Conservation (phyloP, 2,113 vertebrate genomes). For the Apteryx mantelli region DNA sequence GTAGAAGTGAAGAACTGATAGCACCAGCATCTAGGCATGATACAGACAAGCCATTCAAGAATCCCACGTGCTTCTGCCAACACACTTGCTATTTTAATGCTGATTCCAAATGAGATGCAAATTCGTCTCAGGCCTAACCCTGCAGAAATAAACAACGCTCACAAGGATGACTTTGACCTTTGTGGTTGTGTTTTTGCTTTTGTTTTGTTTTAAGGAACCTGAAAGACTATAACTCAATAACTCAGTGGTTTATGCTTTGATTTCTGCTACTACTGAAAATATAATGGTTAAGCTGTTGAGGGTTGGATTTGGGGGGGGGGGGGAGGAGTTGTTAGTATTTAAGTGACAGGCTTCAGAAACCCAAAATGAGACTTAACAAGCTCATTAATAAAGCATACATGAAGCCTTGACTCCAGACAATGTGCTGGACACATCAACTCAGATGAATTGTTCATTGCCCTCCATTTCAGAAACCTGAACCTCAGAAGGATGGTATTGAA, state of each 20-base stretch:
- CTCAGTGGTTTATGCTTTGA: not conserved
- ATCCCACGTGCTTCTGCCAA: constrained; percentile 13
- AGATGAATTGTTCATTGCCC: not conserved
- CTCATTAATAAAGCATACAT: not conserved
- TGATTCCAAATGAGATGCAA: constrained; percentile 9
- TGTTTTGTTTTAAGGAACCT: not conserved
- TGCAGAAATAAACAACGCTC: not conserved
- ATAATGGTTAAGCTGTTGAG: not conserved
- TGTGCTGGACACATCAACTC: not conserved
- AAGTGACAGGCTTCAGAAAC: not conserved
- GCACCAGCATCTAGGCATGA: not conserved
- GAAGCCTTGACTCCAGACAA: not conserved
- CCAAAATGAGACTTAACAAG: not conserved
- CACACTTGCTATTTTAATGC: constrained; percentile 48
- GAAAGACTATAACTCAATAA: not conserved
- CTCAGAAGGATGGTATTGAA: not conserved
- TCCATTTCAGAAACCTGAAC: not conserved
- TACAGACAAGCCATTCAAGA: constrained; percentile 26
- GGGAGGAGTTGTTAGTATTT: not conserved
- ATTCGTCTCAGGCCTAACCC: not conserved
- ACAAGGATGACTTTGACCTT: not conserved
- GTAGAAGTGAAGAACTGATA: constrained; percentile 29
- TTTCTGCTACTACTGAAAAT: not conserved
- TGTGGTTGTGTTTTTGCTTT: not conserved
- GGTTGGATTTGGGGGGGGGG: too few species aligned